A percentile compares a stretch with the other conserved stretches of the same genome.
phyloP scores from a whole-genome alignment of 2,797 vertebrate genomes.

The Chloroceryle inda region DNA sequence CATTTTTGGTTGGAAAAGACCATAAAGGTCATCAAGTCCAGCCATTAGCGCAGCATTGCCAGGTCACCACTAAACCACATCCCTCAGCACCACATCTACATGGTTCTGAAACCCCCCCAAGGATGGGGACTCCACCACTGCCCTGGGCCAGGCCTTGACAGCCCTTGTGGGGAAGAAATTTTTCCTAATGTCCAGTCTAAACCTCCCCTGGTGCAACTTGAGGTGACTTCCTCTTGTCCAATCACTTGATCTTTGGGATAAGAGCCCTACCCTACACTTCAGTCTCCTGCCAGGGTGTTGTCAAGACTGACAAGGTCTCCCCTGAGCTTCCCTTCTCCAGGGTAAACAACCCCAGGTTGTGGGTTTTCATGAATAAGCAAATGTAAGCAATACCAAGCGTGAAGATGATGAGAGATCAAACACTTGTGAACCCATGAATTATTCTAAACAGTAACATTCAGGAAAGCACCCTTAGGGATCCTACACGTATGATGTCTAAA shows the following conservation, averaged over 20 bases:
- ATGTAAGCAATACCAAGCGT: neutral
- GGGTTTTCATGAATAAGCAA: neutral
- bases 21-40: neutral
- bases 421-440: neutral
- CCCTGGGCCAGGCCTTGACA: neutral
- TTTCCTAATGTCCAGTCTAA: too few species aligned
- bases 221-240: neutral
- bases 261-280: neutral
- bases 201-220: too few species aligned
- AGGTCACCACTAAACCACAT: neutral
- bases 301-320: neutral
- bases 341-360: neutral
- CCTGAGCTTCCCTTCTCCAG: neutral
- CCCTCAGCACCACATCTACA: neutral
- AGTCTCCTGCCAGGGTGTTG: neutral
- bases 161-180: neutral
- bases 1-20: neutral
- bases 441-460: neutral
- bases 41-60: neutral
- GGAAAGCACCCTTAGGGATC: neutral
- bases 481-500: fast-evolving
- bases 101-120: neutral
- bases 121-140: neutral
- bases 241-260: neutral
- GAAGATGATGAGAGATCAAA: neutral